Conservation (phyloP, 2,797 vertebrate species). For the Erithacus rubecula region DNA sequence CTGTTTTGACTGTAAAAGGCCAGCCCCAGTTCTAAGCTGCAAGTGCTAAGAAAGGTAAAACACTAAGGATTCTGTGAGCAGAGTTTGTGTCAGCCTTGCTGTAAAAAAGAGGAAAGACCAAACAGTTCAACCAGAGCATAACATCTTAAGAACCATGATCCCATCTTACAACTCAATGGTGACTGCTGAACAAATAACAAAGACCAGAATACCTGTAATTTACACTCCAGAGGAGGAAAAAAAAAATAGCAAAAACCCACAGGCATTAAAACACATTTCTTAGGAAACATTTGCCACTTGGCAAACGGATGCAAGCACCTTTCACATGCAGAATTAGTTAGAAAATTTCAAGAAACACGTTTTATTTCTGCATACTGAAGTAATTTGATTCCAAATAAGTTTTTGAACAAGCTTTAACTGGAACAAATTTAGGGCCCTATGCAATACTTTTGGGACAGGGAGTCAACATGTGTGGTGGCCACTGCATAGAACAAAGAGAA, state of each 20-base stretch:
- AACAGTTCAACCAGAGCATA: neutral
- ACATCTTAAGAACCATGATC: neutral
- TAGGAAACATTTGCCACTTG: neutral
- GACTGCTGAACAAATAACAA: neutral
- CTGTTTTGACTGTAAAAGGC: neutral
- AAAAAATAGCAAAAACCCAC: neutral
- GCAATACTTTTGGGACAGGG: neutral
- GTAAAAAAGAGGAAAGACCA: neutral
- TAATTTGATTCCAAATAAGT: neutral
- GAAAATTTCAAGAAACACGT: neutral
- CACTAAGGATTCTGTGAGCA: neutral
- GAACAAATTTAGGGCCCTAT: neutral
- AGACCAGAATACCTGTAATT: neutral
- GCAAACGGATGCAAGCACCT: neutral
- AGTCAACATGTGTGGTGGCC: neutral
- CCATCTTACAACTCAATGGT: neutral
- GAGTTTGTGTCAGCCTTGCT: neutral
- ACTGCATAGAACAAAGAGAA: neutral
- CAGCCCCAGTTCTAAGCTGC: neutral
- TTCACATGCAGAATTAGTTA: neutral
- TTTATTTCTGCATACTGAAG: neutral
- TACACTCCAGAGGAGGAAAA: neutral
- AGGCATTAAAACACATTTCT: neutral
- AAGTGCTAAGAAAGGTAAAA: neutral
- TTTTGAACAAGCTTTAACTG: conserved; percentile 24